These are phyloP conservation scores for Pitangus sulphuratus DNA, from an alignment of 2,797 vertebrate genomes.

Conservation along the genomic window DNA sequence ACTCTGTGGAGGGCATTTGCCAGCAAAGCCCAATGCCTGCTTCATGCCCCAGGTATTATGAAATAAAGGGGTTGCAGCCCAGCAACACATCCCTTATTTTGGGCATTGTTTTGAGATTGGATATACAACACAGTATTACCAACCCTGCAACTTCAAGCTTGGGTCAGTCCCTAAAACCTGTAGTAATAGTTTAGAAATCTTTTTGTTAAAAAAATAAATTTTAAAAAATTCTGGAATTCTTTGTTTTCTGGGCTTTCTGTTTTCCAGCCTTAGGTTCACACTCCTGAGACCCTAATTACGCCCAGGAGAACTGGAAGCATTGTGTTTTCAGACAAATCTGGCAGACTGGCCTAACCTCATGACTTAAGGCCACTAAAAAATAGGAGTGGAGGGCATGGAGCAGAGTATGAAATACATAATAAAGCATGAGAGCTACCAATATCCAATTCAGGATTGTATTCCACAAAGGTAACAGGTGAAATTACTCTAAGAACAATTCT, in stretches of 20 bases:
- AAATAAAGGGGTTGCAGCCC: background rate
- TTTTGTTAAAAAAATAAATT: background rate
- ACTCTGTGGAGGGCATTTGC: background rate
- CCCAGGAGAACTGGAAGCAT: background rate
- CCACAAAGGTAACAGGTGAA: background rate
- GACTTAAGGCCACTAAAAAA: background rate
- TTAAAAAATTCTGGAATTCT: background rate
- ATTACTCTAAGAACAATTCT: background rate
- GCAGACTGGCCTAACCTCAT: background rate
- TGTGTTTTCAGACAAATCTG: background rate
- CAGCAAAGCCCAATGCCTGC: background rate
- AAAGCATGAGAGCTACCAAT: background rate
- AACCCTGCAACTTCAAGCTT: background rate
- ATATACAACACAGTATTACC: background rate
- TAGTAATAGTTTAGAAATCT: background rate
- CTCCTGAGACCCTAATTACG: background rate
- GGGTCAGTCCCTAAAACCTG: background rate
- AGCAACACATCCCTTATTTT: background rate
- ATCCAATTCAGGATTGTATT: background rate
- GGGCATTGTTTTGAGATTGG: background rate
- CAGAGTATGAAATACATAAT: background rate
- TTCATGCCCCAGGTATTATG: background rate
- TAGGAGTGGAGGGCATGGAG: accelerated
- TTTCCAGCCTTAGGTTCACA: background rate
- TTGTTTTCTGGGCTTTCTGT: background rate